Conservation (phyloP, 2,888 invertebrate genomes). For the Ophion ventricosus region DNA sequence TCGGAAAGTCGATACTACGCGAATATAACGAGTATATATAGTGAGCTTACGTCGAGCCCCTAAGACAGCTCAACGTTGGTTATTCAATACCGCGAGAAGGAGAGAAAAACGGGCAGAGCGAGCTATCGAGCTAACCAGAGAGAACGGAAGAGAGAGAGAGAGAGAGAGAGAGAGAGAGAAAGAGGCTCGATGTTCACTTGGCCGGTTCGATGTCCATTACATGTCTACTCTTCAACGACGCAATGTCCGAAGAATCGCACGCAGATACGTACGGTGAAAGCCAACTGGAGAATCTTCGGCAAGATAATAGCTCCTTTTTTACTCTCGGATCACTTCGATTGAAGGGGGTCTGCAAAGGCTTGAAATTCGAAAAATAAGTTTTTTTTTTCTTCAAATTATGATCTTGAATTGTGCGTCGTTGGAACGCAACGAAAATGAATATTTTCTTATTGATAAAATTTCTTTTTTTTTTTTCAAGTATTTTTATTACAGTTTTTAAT, state of each 20-base stretch:
- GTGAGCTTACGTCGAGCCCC: conserved; percentile 48
- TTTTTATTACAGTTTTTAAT: too few relatives aligned
- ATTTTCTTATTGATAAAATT: background rate
- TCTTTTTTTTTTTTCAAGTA: too few relatives aligned
- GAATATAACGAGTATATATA: conserved; percentile 35
- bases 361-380: too few relatives aligned
- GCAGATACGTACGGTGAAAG: background rate
- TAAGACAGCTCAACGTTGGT: conserved; percentile 49
- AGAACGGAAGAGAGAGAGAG: background rate
- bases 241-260: conserved; percentile 17
- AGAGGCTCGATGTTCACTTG: conserved; percentile 57
- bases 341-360: background rate
- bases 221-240: conserved; percentile 30
- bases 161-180: conserved; percentile 6
- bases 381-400: too few relatives aligned
- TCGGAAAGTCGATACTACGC: conserved; percentile 64
- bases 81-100: conserved; percentile 60
- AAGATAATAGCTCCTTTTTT: background rate
- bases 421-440: background rate
- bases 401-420: too few relatives aligned
- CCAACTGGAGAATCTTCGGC: conserved; percentile 15
- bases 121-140: too few relatives aligned
- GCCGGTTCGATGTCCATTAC: conserved; percentile 48
- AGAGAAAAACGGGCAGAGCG: background rate
- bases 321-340: background rate